phyloP scores from a whole-genome alignment of 2,888 invertebrate genomes.

The Drosophila mimica region DNA sequence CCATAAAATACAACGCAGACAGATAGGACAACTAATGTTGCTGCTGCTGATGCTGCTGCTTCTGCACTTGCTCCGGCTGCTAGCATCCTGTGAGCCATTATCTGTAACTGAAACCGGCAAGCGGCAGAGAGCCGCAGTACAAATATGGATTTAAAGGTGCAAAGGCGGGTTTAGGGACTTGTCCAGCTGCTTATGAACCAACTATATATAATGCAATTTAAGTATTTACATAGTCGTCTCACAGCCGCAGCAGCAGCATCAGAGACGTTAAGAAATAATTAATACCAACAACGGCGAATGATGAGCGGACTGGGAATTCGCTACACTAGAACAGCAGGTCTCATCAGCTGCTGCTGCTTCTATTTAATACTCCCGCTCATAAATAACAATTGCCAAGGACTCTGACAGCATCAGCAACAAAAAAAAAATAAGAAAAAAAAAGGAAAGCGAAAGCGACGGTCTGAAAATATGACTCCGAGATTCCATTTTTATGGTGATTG shows the following conservation, averaged over 20 bases:
- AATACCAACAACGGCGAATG: conserved; percentile 62
- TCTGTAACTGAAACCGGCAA: conserved; percentile 43
- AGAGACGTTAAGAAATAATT: conserved; percentile 70
- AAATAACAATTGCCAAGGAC: conserved; percentile 72
- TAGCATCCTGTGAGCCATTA: conserved; percentile 41
- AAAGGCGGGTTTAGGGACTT: conserved; percentile 4
- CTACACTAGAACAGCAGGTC: background rate
- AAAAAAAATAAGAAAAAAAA: background rate
- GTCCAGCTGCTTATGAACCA: conserved; percentile 30
- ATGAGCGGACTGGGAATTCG: conserved; percentile 32
- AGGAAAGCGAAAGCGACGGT: conserved; percentile 12
- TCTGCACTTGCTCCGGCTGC: conserved; percentile 6
- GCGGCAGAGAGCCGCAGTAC: conserved; percentile 29
- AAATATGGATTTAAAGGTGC: conserved; percentile 21
- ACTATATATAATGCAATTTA: conserved; percentile 43
- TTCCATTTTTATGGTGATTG: conserved; percentile 73
- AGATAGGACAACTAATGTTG: conserved; percentile 43
- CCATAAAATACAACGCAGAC: conserved; percentile 71
- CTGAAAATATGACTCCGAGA: conserved; percentile 57
- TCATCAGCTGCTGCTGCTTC: conserved; percentile 10
- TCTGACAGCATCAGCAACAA: conserved; percentile 3
- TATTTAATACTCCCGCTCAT: conserved; percentile 48
- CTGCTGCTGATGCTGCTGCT: conserved; percentile 14
- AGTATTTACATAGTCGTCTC: conserved; percentile 54
- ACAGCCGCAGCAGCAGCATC: background rate